Evolutionary conservation across 2,113 vertebrate genomes (phyloP), one percentile per base, ranked within the genome.

Genomic region (Catharus bicknelli): DNA sequence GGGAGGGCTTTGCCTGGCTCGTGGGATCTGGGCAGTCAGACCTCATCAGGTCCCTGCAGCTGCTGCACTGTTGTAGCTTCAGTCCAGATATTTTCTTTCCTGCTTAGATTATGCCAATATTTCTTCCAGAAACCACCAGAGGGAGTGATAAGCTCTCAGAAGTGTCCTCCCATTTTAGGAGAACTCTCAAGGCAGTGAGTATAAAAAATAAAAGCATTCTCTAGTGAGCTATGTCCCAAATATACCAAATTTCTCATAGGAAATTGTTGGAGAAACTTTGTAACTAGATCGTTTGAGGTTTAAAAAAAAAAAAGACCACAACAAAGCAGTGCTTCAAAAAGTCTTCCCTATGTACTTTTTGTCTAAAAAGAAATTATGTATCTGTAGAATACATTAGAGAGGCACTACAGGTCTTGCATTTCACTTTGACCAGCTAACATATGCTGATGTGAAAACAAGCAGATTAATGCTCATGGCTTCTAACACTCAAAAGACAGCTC

Each of bases 121-220:
- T 94, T 84, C 89, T 62, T 58, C 40, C 12, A 47, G 59, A 72
- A 88, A 42, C 95, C 96, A 91, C 78, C 72, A 95, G 95, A 86
- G 94, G 95, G 96, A 93, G 95, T 62, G 50, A 61, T 43, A 91
- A 82, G 55, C 79, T 77, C 64, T 90, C 68, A 11, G 43, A 62
- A 51, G 42, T 5, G 16, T n/a, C 42, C 77, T 95, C 58, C 81
- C 47, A 45, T 89, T 75, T 88, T 45, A 81, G 38, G 45, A 57
- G 43, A 59, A 13, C 32, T 43, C 36, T 78, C 12, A 47, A n/a
- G 38, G 50, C 78, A 73, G 8, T 10, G 26, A 61, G 11, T 55
- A 12, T 13, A 4, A 76, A 70, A 70, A 40, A 36, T 38, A 4
- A 27, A 62, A 26, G 16, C 38, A 22, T 67, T 6, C 38, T 66